phyloP scores from a whole-genome alignment of 2,113 vertebrate species.

The Gymnobelideus leadbeateri region DNA sequence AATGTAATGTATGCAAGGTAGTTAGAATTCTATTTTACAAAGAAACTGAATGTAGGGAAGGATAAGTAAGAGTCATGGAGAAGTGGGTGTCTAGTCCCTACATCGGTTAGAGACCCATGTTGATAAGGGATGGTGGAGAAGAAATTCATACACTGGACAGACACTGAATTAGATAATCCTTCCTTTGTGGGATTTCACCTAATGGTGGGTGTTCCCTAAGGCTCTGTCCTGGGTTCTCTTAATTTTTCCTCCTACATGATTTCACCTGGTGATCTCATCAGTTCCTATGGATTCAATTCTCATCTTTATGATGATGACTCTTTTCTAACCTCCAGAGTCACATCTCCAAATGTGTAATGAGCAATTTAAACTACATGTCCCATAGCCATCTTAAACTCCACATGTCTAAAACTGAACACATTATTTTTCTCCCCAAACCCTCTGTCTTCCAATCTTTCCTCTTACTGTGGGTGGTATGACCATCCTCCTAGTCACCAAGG shows the following conservation, averaged over 20 bases:
- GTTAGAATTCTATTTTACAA: constrained; percentile 5
- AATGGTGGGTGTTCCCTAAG: neutral
- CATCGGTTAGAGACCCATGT: neutral
- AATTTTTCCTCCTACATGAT: neutral
- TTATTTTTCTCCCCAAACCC: neutral
- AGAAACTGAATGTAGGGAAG: constrained; percentile 18
- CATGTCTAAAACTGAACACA: neutral
- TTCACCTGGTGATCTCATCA: neutral
- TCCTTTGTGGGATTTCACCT: neutral
- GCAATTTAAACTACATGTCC: neutral
- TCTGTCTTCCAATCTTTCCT: neutral
- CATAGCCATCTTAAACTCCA: neutral
- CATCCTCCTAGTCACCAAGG: neutral
- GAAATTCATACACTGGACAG: neutral
- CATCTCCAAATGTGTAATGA: neutral
- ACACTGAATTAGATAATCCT: neutral
- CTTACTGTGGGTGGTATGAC: neutral
- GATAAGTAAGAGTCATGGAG: neutral
- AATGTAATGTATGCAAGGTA: neutral
- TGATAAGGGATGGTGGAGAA: neutral
- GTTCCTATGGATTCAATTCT: too few species aligned
- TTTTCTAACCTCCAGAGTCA: neutral
- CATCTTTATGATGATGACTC: neutral
- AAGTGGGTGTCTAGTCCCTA: neutral
- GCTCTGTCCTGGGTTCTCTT: neutral